Percentiles rank a stretch among this genome's conserved stretches.
phyloP scores from a whole-genome alignment of 2,888 invertebrate species.

The Pyrrhia umbra region DNA sequence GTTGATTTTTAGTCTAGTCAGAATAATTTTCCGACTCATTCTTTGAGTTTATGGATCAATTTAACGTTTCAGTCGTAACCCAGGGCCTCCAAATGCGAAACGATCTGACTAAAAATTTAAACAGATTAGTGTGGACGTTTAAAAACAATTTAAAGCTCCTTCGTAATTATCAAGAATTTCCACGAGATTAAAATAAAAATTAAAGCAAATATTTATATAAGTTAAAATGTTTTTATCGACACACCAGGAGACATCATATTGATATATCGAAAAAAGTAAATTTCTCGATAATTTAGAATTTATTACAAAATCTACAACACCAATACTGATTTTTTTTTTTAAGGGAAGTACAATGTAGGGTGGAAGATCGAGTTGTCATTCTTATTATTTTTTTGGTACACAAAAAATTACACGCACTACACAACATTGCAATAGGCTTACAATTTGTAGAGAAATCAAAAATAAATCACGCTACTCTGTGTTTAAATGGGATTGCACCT shows the following conservation, averaged over 20 bases:
- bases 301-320: background rate
- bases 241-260: slow-evolving; percentile 12
- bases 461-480: too few relatives aligned
- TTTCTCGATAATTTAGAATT: background rate
- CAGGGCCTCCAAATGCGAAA: too few relatives aligned
- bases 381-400: slow-evolving; percentile 10
- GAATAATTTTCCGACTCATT: too few relatives aligned
- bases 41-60: too few relatives aligned
- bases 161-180: background rate
- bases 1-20: too few relatives aligned
- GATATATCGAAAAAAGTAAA: background rate
- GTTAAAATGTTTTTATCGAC: background rate
- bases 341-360: background rate
- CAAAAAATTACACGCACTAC: slow-evolving; percentile 25
- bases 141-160: background rate
- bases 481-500: too few relatives aligned
- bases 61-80: too few relatives aligned
- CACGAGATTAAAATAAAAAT: slow-evolving; percentile 2
- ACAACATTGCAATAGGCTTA: slow-evolving; percentile 48
- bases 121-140: too few relatives aligned
- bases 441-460: background rate
- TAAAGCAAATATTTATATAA: slow-evolving; percentile 31
- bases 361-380: slow-evolving; percentile 14
- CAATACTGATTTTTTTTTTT: background rate
- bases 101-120: too few relatives aligned